phyloP scores from a whole-genome alignment of 2,797 vertebrate species.

The Lutjanus campechanus region DNA sequence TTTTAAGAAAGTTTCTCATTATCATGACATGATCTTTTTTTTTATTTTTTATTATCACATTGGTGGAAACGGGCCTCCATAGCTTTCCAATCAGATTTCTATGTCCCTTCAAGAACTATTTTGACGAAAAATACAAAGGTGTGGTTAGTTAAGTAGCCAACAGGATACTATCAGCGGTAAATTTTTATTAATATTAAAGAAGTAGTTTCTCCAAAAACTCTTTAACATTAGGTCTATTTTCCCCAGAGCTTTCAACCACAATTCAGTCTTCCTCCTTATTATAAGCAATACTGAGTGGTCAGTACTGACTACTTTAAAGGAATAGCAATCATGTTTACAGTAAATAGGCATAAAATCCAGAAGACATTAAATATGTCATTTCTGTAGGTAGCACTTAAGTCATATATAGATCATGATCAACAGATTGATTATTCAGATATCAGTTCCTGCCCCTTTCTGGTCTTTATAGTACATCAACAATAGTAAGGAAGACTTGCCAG shows the following conservation, averaged over 20 bases:
- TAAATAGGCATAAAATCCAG: background rate
- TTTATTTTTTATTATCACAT: no score
- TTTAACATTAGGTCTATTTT: background rate
- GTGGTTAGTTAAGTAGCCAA: background rate
- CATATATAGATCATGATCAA: background rate
- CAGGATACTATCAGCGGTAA: background rate
- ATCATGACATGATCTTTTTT: no score
- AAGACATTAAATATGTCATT: background rate
- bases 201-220: background rate
- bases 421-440: background rate
- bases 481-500: conserved; percentile 62
- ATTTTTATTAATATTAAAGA: background rate
- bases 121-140: background rate
- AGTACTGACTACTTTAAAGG: background rate
- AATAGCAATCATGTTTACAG: background rate
- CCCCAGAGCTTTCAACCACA: background rate
- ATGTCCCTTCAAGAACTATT: background rate
- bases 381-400: background rate
- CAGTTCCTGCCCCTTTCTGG: background rate
- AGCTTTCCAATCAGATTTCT: background rate
- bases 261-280: background rate
- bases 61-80: no score
- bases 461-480: background rate
- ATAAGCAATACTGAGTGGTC: background rate
- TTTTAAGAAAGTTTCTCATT: no score